Conservation (phyloP, 2,113 vertebrate species). For the Phycodurus eques region DNA sequence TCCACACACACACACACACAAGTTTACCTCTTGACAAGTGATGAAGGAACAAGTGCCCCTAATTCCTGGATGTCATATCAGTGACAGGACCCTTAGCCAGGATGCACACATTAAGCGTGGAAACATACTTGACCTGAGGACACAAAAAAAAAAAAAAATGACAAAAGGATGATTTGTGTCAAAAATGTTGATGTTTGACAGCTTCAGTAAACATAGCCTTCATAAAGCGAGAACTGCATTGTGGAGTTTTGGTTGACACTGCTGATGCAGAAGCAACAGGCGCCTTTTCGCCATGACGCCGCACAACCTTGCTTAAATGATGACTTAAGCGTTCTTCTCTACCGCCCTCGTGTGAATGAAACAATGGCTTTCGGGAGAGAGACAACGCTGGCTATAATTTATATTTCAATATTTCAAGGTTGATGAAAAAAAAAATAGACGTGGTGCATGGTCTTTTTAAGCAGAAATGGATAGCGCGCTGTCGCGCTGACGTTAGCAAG, state of each 20-base stretch:
- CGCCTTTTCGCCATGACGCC: background rate
- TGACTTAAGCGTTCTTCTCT: no score
- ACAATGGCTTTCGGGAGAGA: no score
- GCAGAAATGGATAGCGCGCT: no score
- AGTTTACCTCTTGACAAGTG: constrained; percentile 55
- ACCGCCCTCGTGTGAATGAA: no score
- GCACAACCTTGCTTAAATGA: background rate
- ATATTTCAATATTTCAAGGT: no score
- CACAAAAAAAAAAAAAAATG: background rate
- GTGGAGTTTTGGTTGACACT: background rate
- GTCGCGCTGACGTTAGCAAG: no score
- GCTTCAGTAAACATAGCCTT: background rate
- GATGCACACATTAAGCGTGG: constrained; percentile 47
- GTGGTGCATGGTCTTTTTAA: no score
- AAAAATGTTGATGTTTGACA: background rate
- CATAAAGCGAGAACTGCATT: background rate
- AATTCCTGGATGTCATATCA: constrained; percentile 44
- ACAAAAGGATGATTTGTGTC: constrained; percentile 1
- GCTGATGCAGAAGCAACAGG: background rate
- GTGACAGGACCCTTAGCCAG: constrained; percentile 53
- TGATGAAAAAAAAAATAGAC: no score
- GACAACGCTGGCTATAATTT: no score
- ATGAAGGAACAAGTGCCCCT: constrained; percentile 38
- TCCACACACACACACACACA: constrained; percentile 24
- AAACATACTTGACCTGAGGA: constrained; percentile 6